These are phyloP conservation scores for Drosophila heteroneura DNA, from an alignment of 2,888 invertebrate genomes.

Conservation along the genomic window DNA sequence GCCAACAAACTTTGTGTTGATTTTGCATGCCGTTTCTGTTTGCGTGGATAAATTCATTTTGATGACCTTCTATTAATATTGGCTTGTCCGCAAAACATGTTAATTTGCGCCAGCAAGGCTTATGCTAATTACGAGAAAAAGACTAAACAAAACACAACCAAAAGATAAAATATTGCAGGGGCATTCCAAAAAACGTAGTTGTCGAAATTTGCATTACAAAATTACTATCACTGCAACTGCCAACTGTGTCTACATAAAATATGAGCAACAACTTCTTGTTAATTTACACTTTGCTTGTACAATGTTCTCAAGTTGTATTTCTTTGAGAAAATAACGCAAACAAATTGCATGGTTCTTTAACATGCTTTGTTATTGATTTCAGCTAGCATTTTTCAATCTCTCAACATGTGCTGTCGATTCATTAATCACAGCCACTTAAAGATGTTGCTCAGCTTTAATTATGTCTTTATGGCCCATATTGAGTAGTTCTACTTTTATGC, in stretches of 20 bases:
- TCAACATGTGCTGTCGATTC: slow-evolving; percentile 36
- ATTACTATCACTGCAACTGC: slow-evolving; percentile 8
- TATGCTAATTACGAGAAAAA: slow-evolving; percentile 55
- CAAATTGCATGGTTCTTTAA: slow-evolving; percentile 12
- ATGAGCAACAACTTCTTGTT: neutral
- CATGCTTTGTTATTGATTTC: slow-evolving; percentile 16
- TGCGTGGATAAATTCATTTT: slow-evolving; percentile 45
- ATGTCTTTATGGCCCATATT: slow-evolving; percentile 35
- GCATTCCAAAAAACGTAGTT: neutral
- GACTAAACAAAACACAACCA: slow-evolving; percentile 1
- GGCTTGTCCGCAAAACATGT: slow-evolving; percentile 29
- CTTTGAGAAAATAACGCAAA: neutral
- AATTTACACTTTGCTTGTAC: slow-evolving; percentile 3
- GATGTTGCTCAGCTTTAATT: slow-evolving; percentile 60
- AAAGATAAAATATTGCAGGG: neutral
- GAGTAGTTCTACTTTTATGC: slow-evolving; percentile 33
- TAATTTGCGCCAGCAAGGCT: slow-evolving; percentile 42
- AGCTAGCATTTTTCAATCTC: slow-evolving; percentile 9
- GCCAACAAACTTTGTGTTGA: slow-evolving; percentile 41
- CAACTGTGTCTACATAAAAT: slow-evolving; percentile 10
- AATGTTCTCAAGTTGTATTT: neutral
- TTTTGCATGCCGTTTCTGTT: slow-evolving; percentile 37
- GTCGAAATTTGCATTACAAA: slow-evolving; percentile 26
- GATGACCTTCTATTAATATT: slow-evolving; percentile 55
- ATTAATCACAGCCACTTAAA: slow-evolving; percentile 67